phyloP scores from a whole-genome alignment of 2,113 vertebrate species.

The Petrocephalus microphthalmus region DNA sequence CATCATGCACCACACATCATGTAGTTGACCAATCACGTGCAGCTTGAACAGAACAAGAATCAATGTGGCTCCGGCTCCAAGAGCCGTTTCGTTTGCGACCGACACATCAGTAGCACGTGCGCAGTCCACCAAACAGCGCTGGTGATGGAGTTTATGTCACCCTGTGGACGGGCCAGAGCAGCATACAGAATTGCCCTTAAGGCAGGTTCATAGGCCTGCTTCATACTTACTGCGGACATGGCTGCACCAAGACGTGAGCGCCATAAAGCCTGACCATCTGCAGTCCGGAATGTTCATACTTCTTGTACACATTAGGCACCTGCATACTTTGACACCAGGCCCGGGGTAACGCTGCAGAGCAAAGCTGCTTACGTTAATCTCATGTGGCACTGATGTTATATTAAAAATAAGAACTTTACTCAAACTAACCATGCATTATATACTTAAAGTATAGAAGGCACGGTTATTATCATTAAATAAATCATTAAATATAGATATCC shows the following conservation, averaged over 20 bases:
- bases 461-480: background rate
- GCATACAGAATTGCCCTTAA: background rate
- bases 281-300: background rate
- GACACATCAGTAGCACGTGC: background rate
- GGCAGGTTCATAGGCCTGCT: background rate
- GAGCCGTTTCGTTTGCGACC: no score
- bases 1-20: no score
- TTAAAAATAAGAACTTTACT: background rate
- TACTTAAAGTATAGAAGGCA: background rate
- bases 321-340: background rate
- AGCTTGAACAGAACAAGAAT: no score
- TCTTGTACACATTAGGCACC: background rate
- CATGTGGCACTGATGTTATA: background rate
- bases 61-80: no score
- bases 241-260: background rate
- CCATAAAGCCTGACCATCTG: background rate
- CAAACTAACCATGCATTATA: background rate
- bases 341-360: background rate
- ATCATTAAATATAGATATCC: no score
- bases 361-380: background rate
- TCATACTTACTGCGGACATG: background rate
- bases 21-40: no score
- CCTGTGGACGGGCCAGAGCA: background rate
- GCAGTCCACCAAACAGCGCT: background rate
- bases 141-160: background rate